Percentiles rank a stretch among this genome's conserved stretches.
phyloP scores from a whole-genome alignment of 2,888 invertebrate species.

The Monoplex corrugatus region DNA sequence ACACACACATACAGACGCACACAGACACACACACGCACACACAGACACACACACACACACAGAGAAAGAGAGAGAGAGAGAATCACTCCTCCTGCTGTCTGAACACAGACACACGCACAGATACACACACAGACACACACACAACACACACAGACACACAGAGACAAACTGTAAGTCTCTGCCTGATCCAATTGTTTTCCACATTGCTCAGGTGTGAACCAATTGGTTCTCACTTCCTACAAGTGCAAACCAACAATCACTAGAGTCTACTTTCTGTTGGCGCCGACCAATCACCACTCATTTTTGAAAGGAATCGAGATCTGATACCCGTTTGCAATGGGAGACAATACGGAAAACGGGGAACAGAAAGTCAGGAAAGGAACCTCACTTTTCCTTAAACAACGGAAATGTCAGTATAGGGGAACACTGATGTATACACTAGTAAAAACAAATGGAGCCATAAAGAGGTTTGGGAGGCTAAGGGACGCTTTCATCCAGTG shows the following conservation, averaged over 20 bases:
- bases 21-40: too few relatives aligned
- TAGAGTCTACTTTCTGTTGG: constrained; percentile 1
- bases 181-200: not conserved
- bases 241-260: too few relatives aligned
- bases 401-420: not conserved
- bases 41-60: too few relatives aligned
- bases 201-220: not conserved
- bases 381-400: not conserved
- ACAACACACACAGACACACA: not conserved
- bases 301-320: not conserved
- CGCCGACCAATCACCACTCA: constrained; percentile 6
- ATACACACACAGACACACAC: too few relatives aligned
- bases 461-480: not conserved
- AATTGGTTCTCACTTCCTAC: not conserved
- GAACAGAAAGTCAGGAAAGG: not conserved
- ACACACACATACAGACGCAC: constrained; percentile 25
- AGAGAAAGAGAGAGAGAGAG: too few relatives aligned
- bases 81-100: too few relatives aligned
- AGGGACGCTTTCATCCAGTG: constrained; percentile 22
- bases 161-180: not conserved
- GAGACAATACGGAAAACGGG: not conserved
- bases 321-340: not conserved
- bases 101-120: too few relatives aligned
- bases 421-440: not conserved
- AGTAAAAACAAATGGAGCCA: not conserved